Conservation (phyloP, 2,888 invertebrate species). For the Epistrophella euchroma region DNA sequence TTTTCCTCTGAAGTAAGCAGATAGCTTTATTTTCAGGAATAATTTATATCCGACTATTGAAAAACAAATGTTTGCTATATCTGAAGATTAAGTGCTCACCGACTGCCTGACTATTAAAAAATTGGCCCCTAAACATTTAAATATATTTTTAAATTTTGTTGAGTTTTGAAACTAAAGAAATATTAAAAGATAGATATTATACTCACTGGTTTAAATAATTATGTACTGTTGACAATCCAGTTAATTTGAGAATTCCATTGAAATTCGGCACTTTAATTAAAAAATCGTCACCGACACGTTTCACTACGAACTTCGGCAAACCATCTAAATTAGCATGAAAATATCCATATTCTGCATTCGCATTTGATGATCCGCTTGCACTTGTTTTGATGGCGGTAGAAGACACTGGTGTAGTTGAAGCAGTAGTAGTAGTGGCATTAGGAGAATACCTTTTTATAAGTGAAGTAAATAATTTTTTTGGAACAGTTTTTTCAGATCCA, state of each 20-base stretch:
- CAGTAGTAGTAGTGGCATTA: background rate
- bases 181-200: background rate
- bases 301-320: slow-evolving; percentile 79
- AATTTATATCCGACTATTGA: too few species aligned
- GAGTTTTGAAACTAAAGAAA: background rate
- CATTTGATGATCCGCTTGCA: background rate
- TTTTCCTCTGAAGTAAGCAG: too few species aligned
- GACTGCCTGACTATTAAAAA: too few species aligned
- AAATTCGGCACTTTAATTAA: slow-evolving; percentile 79
- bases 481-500: background rate
- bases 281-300: slow-evolving; percentile 77
- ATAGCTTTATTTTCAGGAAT: too few species aligned
- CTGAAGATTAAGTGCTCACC: too few species aligned
- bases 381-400: background rate
- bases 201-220: slow-evolving; percentile 81
- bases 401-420: background rate
- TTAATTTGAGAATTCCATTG: slow-evolving; percentile 77
- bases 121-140: too few species aligned
- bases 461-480: background rate
- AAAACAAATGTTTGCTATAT: too few species aligned
- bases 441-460: background rate
- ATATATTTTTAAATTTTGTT: too few species aligned
- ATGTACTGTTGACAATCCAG: slow-evolving; percentile 76
- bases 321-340: slow-evolving; percentile 76
- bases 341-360: slow-evolving; percentile 77